These are phyloP conservation scores for Neodiprion pinetum DNA, from an alignment of 1,140 invertebrate genomes.

Conservation along the genomic window DNA sequence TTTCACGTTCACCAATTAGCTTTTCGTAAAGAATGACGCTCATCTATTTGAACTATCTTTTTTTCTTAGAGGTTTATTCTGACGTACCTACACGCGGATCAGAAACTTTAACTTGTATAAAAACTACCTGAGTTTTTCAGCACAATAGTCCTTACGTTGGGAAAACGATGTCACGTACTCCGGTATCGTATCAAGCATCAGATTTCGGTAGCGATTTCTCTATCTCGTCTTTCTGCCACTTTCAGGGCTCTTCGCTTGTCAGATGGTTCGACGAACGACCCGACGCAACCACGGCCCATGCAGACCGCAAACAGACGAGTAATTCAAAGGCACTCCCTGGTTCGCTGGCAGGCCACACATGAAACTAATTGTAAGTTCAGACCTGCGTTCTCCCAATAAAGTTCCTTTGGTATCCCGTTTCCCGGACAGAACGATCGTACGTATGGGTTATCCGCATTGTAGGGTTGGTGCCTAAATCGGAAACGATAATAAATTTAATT, in stretches of 20 bases:
- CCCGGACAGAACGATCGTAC: no score
- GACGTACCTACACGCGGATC: no score
- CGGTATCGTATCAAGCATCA: neutral
- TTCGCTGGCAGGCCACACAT: neutral
- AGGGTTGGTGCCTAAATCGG: neutral
- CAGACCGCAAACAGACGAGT: conserved; percentile 36
- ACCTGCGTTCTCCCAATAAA: neutral
- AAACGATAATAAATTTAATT: neutral
- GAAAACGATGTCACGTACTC: conserved; percentile 24
- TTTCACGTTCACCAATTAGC: no score
- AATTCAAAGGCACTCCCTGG: conserved; percentile 28
- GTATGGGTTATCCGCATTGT: neutral
- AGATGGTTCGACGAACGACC: conserved; percentile 18
- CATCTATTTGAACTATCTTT: no score
- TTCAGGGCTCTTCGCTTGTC: neutral
- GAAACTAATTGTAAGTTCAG: neutral
- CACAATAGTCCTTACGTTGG: conserved; percentile 25
- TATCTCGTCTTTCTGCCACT: conserved; percentile 25
- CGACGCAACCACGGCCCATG: conserved; percentile 22
- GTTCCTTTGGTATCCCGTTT: neutral
- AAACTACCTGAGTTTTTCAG: conserved; percentile 25
- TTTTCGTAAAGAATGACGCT: no score
- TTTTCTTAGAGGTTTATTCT: neutral
- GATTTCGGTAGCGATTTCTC: conserved; percentile 29
- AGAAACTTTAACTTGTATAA: conserved; percentile 15